Evolutionary conservation across 1,140 invertebrate genomes (phyloP).

Genomic region (Drosophila seguyi): DNA sequence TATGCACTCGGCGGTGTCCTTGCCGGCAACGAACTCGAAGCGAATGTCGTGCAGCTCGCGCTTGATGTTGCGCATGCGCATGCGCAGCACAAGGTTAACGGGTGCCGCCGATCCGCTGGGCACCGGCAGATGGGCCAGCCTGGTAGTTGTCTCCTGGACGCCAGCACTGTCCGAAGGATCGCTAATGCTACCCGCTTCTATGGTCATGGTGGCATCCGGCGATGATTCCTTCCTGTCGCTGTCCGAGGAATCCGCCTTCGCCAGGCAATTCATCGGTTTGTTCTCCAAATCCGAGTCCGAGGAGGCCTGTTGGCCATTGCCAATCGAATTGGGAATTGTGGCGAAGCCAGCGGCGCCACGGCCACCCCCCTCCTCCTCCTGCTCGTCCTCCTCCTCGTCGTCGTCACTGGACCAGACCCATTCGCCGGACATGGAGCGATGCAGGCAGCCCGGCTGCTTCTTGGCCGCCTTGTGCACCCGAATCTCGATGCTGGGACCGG

Average conservation of each 20-base stretch:
- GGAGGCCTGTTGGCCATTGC: slow-evolving; percentile 69
- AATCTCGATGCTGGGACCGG: slow-evolving; percentile 94
- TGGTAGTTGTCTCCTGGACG: slow-evolving; percentile 21
- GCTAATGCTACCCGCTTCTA: not conserved
- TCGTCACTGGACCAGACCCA: slow-evolving; percentile 98
- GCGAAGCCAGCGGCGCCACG: slow-evolving; percentile 11
- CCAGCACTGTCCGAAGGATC: not conserved
- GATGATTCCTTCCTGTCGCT: slow-evolving; percentile 81
- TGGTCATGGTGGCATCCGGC: slow-evolving; percentile 69
- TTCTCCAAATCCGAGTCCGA: slow-evolving; percentile 85
- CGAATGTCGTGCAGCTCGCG: slow-evolving; percentile 98
- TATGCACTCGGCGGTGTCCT: slow-evolving; percentile 97
- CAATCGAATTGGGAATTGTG: slow-evolving; percentile 16
- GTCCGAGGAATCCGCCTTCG: slow-evolving; percentile 87
- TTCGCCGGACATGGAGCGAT: slow-evolving; percentile 96
- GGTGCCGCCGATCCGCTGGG: slow-evolving; percentile 68
- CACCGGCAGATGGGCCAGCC: slow-evolving; percentile 60
- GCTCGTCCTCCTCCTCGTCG: slow-evolving; percentile 85
- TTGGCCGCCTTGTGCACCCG: slow-evolving; percentile 94
- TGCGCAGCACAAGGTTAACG: slow-evolving; percentile 91
- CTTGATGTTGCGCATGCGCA: slow-evolving; percentile 92
- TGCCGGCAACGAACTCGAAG: slow-evolving; percentile 96
- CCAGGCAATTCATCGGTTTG: slow-evolving; percentile 87
- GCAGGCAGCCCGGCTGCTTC: slow-evolving; percentile 94
- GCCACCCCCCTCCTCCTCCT: slow-evolving; percentile 41